Evolutionary conservation across 2,113 vertebrate species (phyloP), one percentile per base, ranked within the genome.

Genomic region (Trogon melanurus): DNA sequence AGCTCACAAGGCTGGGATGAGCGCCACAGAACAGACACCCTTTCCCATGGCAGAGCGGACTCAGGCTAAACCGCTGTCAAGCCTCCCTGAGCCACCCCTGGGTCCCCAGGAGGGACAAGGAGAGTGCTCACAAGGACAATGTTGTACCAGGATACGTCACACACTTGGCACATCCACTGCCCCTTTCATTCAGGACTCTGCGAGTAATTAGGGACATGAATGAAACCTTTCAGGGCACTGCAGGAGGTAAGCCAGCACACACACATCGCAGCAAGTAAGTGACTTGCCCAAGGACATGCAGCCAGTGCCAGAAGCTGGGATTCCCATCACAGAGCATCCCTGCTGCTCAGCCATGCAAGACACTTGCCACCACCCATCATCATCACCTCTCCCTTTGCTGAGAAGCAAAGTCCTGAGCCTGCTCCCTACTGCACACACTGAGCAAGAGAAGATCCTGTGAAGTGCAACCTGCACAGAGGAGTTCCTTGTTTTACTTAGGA

Each of bases 161-260:
- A 29, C 75, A 10, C 72, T 96, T 97, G 91, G 91, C 94, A 95
- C 66, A 51, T 71, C 54, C 41, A 34, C 89, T 58, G 66, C 87
- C 73, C 85, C 73, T 94, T 95, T 93, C 91, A 95, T 94, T 95
- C 87, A 96, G 87, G 79, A 2, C 72, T 90, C 86, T 38, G 48
- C 0, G 10, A 91, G 75, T 90, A 96, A 91, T 90, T 85, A 85
- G 34, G 94, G 91, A 78, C 32, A 41, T 93, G 88, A 95, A 97
- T 87, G 81, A 95, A 91, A 92, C 72, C 87, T 92, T 94, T 92
- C 72, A 95, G 74, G 41, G 61, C 56, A 60, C 69, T 61, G n/a
- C 73, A 91, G 89, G 91, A 96, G 95, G 91, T 97, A 66, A 85
- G 53, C 60, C 91, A 94, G 87, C 87, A 34, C 36, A 88, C 88